A percentile compares a stretch with the other conserved stretches of the same genome.
Conservation (phyloP, 2,888 invertebrate species). For the Drepanosiphum platanoidis region DNA sequence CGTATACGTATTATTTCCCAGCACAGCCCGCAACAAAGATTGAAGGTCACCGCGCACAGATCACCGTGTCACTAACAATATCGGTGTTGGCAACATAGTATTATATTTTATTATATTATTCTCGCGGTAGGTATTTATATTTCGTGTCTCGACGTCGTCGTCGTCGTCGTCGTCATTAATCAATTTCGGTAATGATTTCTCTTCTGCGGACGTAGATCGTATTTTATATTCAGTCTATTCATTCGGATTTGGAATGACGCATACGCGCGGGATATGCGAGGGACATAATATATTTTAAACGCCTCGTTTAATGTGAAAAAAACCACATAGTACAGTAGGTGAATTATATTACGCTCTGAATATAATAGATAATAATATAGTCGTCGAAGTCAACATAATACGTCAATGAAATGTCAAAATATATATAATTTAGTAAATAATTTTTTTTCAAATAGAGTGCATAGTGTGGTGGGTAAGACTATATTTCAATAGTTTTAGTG, state of each 20-base stretch:
- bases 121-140: background rate
- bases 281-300: background rate
- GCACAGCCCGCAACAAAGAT: background rate
- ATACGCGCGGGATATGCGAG: background rate
- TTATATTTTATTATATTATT: background rate
- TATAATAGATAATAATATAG: too few species aligned
- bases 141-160: background rate
- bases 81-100: background rate
- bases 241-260: background rate
- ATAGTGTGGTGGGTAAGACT: too few species aligned
- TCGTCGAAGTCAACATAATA: background rate
- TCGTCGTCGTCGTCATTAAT: too few species aligned
- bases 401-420: background rate
- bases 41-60: background rate
- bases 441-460: too few species aligned
- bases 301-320: background rate
- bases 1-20: background rate
- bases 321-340: background rate
- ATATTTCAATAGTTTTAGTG: too few species aligned
- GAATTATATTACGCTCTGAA: background rate
- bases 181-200: conserved; percentile 22
- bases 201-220: background rate
- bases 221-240: background rate
- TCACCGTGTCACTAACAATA: background rate
- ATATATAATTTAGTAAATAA: too few species aligned